Evolutionary conservation across 2,888 invertebrate species (phyloP).

Genomic region (Mimachlamys varia): DNA sequence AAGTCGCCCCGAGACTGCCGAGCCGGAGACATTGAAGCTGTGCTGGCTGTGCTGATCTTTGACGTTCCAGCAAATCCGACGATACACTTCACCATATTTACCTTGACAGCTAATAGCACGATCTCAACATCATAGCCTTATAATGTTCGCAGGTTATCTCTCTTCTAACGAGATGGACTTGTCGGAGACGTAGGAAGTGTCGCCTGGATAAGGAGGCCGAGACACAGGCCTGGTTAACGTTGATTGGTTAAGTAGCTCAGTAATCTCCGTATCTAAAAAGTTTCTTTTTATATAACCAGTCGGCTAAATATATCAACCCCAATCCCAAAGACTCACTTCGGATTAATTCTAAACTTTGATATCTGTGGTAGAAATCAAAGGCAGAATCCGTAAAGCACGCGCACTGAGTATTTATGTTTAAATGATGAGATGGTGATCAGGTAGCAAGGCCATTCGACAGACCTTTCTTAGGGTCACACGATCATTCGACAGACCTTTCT

Average conservation of each 20-base stretch:
- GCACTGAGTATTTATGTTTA: background rate
- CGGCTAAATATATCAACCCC: background rate
- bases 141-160: background rate
- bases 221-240: background rate
- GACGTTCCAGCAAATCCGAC: background rate
- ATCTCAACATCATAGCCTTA: background rate
- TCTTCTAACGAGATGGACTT: too few relatives aligned
- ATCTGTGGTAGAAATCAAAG: background rate
- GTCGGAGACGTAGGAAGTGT: background rate
- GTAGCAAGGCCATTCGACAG: too few relatives aligned
- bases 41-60: background rate
- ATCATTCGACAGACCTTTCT: too few relatives aligned
- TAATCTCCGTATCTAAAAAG: background rate
- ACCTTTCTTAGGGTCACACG: too few relatives aligned
- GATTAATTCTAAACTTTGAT: slow-evolving; percentile 11
- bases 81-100: background rate
- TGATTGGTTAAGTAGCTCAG: background rate
- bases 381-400: background rate
- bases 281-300: background rate
- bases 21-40: background rate
- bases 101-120: background rate
- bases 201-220: background rate
- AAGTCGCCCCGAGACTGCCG: background rate
- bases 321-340: background rate
- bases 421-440: background rate